Evolutionary conservation across 2,113 vertebrate species (phyloP).

Genomic region (Urocolius indicus): DNA sequence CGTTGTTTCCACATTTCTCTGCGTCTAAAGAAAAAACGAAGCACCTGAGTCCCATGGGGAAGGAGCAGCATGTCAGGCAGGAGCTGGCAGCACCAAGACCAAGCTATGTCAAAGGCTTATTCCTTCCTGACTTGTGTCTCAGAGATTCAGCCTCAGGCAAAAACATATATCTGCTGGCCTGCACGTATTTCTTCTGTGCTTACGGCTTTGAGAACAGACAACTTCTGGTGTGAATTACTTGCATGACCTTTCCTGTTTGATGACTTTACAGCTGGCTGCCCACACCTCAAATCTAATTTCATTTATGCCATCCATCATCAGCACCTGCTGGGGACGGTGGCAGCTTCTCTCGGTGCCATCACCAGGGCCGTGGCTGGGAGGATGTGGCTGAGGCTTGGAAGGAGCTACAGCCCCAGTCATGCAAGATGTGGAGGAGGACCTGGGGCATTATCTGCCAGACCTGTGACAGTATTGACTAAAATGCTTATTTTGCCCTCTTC

Average conservation of each 20-base stretch:
- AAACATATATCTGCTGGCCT: not conserved
- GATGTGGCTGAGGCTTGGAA: not conserved
- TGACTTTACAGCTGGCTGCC: conserved; percentile 39
- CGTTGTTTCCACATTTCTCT: not conserved
- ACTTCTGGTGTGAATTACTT: conserved; percentile 18
- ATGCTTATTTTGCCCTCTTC: not conserved
- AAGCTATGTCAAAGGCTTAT: not conserved
- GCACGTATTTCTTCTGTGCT: not conserved
- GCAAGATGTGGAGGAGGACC: not conserved
- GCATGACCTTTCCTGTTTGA: conserved; percentile 18
- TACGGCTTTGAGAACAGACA: not conserved
- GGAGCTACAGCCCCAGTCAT: not conserved
- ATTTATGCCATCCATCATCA: conserved; percentile 23
- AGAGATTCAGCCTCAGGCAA: not conserved
- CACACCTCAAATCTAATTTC: not conserved
- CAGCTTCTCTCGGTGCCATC: accelerated
- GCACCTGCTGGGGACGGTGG: not conserved
- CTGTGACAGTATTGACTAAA: accelerated
- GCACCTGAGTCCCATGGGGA: not conserved
- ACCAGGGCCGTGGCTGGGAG: not conserved
- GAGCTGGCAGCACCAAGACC: not conserved
- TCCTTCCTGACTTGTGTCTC: not conserved
- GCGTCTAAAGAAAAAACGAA: not conserved
- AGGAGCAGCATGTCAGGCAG: accelerated
- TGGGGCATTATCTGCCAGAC: accelerated